A percentile compares a stretch with the other conserved stretches of the same genome.
phyloP scores from a whole-genome alignment of 2,113 vertebrate genomes.

The Orientallactaga bullata region DNA sequence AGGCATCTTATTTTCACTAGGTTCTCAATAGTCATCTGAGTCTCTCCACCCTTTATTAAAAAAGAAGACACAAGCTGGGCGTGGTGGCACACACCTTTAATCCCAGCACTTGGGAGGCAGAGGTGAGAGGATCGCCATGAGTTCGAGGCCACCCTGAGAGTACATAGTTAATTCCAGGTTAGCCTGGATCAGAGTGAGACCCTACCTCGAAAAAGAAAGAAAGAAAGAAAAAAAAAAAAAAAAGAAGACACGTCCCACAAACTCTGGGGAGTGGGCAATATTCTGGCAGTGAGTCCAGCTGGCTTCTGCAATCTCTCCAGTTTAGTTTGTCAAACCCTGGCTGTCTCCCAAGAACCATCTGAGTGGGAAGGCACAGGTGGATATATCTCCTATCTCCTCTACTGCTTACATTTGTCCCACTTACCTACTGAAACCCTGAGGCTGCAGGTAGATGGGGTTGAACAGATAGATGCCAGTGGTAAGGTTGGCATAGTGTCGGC shows the following conservation, averaged over 20 bases:
- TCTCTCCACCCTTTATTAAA: not conserved
- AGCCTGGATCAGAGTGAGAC: too few relatives aligned
- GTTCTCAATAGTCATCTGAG: constrained; percentile 20
- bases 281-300: not conserved
- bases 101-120: too few relatives aligned
- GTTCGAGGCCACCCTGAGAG: too few relatives aligned
- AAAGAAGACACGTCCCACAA: not conserved
- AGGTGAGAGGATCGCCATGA: too few relatives aligned
- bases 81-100: too few relatives aligned
- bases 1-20: not conserved
- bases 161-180: too few relatives aligned
- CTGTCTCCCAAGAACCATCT: not conserved
- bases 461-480: constrained; percentile 93
- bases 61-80: not conserved
- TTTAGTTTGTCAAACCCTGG: not conserved
- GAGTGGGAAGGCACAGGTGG: not conserved
- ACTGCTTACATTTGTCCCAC: not conserved
- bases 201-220: too few relatives aligned
- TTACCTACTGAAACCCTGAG: constrained; percentile 90
- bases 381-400: not conserved
- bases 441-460: constrained; percentile 87
- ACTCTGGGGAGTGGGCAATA: not conserved
- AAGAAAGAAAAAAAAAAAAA: too few relatives aligned
- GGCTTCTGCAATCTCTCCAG: not conserved
- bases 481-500: constrained; percentile 92